Percentiles rank a stretch among this genome's conserved stretches.
These are phyloP conservation scores for Caenorhabditis doughertyi DNA, from an alignment of 2,888 invertebrate species.

Conservation along the genomic window DNA sequence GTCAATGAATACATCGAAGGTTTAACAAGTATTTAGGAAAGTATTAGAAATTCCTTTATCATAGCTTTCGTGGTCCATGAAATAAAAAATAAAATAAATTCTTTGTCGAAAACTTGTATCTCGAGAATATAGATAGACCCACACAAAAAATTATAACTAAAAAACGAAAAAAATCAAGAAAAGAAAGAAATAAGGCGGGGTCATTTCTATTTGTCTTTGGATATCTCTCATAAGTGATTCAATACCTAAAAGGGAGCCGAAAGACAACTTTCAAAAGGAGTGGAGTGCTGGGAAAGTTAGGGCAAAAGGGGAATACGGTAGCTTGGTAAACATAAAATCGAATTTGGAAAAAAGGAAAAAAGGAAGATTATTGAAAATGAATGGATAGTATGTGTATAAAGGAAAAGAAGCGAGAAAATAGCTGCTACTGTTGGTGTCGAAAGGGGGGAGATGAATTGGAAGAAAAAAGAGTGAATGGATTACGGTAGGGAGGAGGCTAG, in stretches of 20 bases:
- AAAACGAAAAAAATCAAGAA: slow-evolving; percentile 16
- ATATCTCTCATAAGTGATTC: slow-evolving; percentile 4
- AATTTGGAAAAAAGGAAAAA: slow-evolving; percentile 11
- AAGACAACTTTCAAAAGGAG: not conserved
- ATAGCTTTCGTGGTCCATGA: no score
- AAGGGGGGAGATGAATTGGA: slow-evolving; percentile 31
- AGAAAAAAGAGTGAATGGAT: slow-evolving; percentile 12
- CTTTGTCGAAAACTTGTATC: no score
- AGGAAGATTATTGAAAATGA: slow-evolving; percentile 10
- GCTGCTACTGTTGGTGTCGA: slow-evolving; percentile 33
- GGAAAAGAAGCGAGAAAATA: slow-evolving; percentile 53
- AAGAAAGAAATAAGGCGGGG: slow-evolving; percentile 24
- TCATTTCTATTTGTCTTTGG: slow-evolving; percentile 28
- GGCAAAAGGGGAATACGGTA: slow-evolving; percentile 25
- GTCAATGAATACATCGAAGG: no score
- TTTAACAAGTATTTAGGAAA: no score
- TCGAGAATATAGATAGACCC: not conserved
- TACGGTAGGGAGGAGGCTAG: slow-evolving; percentile 47
- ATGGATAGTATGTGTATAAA: slow-evolving; percentile 25
- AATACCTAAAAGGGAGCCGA: slow-evolving; percentile 24
- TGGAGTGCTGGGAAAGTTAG: not conserved
- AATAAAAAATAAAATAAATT: no score
- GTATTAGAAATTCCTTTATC: no score
- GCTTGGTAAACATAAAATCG: slow-evolving; percentile 31
- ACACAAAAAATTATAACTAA: not conserved